phyloP scores from a whole-genome alignment of 2,888 invertebrate species.

The Tiliacea aurago region DNA sequence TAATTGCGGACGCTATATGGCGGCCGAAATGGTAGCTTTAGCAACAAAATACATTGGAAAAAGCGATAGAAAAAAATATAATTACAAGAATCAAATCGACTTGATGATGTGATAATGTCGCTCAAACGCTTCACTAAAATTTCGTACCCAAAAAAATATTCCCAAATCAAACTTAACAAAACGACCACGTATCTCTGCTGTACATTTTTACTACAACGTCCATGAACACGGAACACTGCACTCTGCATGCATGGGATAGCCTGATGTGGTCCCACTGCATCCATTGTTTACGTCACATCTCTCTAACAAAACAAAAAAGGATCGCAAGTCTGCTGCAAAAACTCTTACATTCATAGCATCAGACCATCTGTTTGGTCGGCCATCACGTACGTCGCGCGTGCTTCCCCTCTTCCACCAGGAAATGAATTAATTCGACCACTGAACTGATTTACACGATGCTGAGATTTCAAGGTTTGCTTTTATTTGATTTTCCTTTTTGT shows the following conservation, averaged over 20 bases:
- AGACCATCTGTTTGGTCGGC: constrained; percentile 55
- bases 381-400: constrained; percentile 63
- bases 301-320: constrained; percentile 45
- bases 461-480: constrained; percentile 57
- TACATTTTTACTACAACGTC: constrained; percentile 37
- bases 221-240: constrained; percentile 44
- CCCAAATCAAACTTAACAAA: constrained; percentile 6
- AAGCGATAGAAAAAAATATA: background rate
- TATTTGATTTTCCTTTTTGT: constrained; percentile 64
- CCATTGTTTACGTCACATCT: constrained; percentile 58
- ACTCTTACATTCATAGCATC: constrained; percentile 57
- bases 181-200: constrained; percentile 9
- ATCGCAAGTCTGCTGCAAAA: constrained; percentile 44
- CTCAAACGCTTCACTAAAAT: constrained; percentile 37
- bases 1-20: too few relatives aligned
- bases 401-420: constrained; percentile 38
- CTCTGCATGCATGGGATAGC: constrained; percentile 52
- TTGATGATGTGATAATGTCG: background rate
- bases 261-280: constrained; percentile 58
- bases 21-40: too few relatives aligned
- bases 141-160: constrained; percentile 2
- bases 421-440: constrained; percentile 63
- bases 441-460: constrained; percentile 62
- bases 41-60: background rate
- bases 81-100: background rate